Evolutionary conservation across 2,888 invertebrate species (phyloP).

Genomic region (Calameuta filiformis): DNA sequence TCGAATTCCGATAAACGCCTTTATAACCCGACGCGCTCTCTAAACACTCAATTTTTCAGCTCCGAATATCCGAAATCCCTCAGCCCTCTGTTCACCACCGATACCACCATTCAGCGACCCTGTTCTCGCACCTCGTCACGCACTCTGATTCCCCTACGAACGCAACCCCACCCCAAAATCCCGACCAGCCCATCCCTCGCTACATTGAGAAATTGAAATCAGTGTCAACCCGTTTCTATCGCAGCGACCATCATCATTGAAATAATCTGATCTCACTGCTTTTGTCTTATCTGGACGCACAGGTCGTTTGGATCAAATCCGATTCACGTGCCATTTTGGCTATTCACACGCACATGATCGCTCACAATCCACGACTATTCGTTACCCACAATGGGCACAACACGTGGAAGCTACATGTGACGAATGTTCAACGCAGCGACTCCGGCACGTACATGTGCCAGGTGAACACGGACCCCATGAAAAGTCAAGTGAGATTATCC

Average conservation of each 20-base stretch:
- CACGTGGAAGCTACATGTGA: conserved; percentile 66
- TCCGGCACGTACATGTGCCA: conserved; percentile 67
- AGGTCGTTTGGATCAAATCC: conserved; percentile 61
- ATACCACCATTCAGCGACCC: not conserved
- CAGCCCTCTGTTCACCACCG: not conserved
- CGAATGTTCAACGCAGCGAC: conserved; percentile 64
- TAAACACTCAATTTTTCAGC: conserved; percentile 24
- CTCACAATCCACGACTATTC: conserved; percentile 58
- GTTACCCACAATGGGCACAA: conserved; percentile 64
- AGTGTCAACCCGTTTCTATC: not conserved
- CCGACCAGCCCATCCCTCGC: not conserved
- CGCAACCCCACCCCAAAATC: not conserved
- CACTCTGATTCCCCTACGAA: not conserved
- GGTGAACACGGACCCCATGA: conserved; percentile 61
- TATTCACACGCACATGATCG: conserved; percentile 60
- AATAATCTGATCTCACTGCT: not conserved
- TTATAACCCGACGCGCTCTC: conserved; percentile 20
- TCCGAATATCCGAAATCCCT: not conserved
- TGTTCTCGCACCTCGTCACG: not conserved
- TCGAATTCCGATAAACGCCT: conserved; percentile 31
- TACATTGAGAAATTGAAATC: not conserved
- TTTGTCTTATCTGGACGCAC: not conserved
- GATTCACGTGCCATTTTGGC: conserved; percentile 58
- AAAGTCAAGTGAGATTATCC: conserved; percentile 41
- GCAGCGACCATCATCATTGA: not conserved